Base-by-base conservation (phyloP, 37 sponge, comb jelly and placozoan species). In the Geodia barretti region DNA sequence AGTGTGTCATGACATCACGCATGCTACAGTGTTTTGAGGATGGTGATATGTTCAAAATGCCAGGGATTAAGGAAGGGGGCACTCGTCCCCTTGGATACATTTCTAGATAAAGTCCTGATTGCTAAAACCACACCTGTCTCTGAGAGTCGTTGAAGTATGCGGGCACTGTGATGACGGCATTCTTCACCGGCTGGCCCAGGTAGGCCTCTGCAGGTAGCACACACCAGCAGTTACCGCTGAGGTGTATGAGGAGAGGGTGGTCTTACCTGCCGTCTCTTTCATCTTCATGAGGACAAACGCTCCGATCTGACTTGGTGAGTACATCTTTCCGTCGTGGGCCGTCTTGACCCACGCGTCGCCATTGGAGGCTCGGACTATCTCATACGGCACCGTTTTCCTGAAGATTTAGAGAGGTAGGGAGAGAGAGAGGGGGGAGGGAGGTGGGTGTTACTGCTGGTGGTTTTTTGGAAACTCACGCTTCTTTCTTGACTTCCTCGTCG, bases 141-240 rank as follows among this genome's bases (percentile, higher is more conserved):
- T 98, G 99, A n/a, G 99, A 98, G 67, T 98, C 99, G 74, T 98
- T 98, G 88, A 98, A 98, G 70, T 98, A 98, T 4, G 99, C 99
- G 17, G 99, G 99, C 0, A 98, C 99, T 35, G 99, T 98, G 33
- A 98, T 73, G 17, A 98, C 99, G 41, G 99, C 97, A 80, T 94
- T 87, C 70, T 92, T 90, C 0, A 96, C 89, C 3, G 72, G 34
- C 68, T 88, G 84, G 17, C 97, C 93, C 1, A 98, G 85, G 81
- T 94, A 98, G 24, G 42, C 70, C 82, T 96, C 97, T 92, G 87
- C 32, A 78, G 59, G 67, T 32, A 62, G 4, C 36, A 70, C 60
- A 58, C 60, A 21, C 11, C 19, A 11, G 19, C 19, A 70, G 36
- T 23, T 3, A 28, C 30, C 67, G 29, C 42, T 39, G 11, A 17